Conservation (phyloP, 1,140 invertebrate genomes). For the Centruroides sculpturatus region DNA sequence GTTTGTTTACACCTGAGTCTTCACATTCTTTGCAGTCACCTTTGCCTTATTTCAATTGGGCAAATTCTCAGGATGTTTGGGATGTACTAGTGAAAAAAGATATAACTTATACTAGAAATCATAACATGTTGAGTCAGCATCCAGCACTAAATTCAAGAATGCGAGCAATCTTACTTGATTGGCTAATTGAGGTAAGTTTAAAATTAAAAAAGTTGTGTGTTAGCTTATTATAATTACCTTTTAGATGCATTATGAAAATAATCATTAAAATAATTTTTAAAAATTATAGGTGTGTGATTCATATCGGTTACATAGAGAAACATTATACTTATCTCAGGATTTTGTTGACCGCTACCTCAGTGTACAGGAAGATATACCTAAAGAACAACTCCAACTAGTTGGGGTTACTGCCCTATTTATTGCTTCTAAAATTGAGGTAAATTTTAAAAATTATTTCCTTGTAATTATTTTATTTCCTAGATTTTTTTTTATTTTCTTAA, state of each 20-base stretch:
- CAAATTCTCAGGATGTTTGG: slow-evolving; percentile 74
- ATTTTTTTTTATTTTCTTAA: background rate
- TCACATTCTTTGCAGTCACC: slow-evolving; percentile 36
- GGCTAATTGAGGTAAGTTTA: slow-evolving; percentile 77
- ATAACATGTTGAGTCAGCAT: slow-evolving; percentile 63
- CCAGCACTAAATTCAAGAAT: slow-evolving; percentile 73
- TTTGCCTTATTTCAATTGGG: slow-evolving; percentile 69
- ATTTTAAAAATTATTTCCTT: background rate
- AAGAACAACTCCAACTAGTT: slow-evolving; percentile 74
- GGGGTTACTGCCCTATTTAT: slow-evolving; percentile 92
- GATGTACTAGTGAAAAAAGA: slow-evolving; percentile 73
- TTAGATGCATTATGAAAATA: no score
- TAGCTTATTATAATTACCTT: no score
- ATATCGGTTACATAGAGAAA: slow-evolving; percentile 87
- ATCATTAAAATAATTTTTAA: no score
- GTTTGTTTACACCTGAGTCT: no score
- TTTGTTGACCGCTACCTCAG: slow-evolving; percentile 83
- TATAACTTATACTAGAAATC: slow-evolving; percentile 48
- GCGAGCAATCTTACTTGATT: slow-evolving; percentile 89
- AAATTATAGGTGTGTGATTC: slow-evolving; percentile 80
- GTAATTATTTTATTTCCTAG: background rate
- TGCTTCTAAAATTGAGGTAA: slow-evolving; percentile 79
- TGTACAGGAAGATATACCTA: slow-evolving; percentile 52
- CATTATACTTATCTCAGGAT: slow-evolving; percentile 88
- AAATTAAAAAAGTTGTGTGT: no score